Evolutionary conservation across 1,140 invertebrate genomes (phyloP).

Genomic region (Maconellicoccus hirsutus): DNA sequence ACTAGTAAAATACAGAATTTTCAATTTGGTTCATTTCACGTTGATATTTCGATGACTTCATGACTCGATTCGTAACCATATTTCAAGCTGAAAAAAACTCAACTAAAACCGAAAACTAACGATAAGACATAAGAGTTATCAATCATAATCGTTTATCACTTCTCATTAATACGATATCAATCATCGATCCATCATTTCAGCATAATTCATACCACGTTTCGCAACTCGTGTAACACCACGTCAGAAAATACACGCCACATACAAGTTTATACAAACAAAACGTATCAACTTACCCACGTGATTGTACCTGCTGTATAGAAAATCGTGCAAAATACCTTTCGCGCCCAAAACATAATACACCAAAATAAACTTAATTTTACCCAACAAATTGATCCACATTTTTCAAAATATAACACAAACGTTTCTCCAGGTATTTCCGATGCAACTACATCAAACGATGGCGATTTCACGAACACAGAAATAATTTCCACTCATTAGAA

Average conservation of each 20-base stretch:
- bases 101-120: neutral
- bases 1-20: too few relatives aligned
- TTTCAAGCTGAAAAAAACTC: too few relatives aligned
- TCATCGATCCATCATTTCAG: too few relatives aligned
- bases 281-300: constrained; percentile 40
- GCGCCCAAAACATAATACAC: constrained; percentile 42
- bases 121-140: neutral
- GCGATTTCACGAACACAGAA: too few relatives aligned
- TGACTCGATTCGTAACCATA: too few relatives aligned
- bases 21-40: too few relatives aligned
- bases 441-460: neutral
- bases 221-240: neutral
- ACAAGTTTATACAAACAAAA: neutral
- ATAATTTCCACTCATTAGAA: too few relatives aligned
- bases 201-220: too few relatives aligned
- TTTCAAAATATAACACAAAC: neutral
- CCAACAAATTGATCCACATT: neutral
- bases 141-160: too few relatives aligned
- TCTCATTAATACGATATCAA: too few relatives aligned
- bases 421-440: too few relatives aligned
- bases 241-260: neutral
- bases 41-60: too few relatives aligned
- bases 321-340: constrained; percentile 41
- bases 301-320: constrained; percentile 38
- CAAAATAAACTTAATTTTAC: constrained; percentile 32